phyloP scores from a whole-genome alignment of 1,140 invertebrate genomes.

The Drosophila pachea region DNA sequence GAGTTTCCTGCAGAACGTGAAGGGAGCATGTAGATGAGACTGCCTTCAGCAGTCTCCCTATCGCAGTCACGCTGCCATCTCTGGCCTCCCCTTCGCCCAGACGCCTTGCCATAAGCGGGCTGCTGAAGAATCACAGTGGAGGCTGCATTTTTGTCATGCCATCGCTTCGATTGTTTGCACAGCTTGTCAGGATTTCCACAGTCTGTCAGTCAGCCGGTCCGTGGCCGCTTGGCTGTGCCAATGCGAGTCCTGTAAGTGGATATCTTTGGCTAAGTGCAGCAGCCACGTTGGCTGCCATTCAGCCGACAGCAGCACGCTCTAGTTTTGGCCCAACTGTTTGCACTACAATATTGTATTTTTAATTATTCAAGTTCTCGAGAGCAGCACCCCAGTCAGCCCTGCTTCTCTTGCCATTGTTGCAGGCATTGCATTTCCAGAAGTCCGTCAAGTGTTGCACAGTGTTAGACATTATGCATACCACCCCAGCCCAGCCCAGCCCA shows the following conservation, averaged over 20 bases:
- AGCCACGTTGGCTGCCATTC: conserved; percentile 18
- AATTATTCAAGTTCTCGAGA: conserved; percentile 68
- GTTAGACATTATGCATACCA: conserved; percentile 48
- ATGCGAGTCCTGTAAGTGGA: conserved; percentile 45
- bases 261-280: conserved; percentile 58
- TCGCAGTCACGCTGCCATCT: conserved; percentile 14
- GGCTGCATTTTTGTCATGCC: conserved; percentile 46
- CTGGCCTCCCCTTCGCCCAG: conserved; percentile 1
- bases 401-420: conserved; percentile 23
- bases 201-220: conserved; percentile 17
- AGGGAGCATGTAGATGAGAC: no score
- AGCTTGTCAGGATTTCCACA: conserved; percentile 56
- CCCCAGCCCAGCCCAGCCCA: conserved; percentile 2
- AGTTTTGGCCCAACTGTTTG: conserved; percentile 55
- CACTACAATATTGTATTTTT: conserved; percentile 67
- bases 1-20: no score
- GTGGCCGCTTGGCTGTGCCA: not conserved
- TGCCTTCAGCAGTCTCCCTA: no score
- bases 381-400: no score
- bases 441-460: conserved; percentile 28
- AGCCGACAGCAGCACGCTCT: conserved; percentile 27
- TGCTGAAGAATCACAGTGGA: conserved; percentile 36
- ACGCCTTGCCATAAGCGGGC: conserved; percentile 28
- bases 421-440: conserved; percentile 34
- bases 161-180: conserved; percentile 56